These are phyloP conservation scores for Takifugu flavidus DNA, from an alignment of 2,113 vertebrate species.

Conservation along the genomic window DNA sequence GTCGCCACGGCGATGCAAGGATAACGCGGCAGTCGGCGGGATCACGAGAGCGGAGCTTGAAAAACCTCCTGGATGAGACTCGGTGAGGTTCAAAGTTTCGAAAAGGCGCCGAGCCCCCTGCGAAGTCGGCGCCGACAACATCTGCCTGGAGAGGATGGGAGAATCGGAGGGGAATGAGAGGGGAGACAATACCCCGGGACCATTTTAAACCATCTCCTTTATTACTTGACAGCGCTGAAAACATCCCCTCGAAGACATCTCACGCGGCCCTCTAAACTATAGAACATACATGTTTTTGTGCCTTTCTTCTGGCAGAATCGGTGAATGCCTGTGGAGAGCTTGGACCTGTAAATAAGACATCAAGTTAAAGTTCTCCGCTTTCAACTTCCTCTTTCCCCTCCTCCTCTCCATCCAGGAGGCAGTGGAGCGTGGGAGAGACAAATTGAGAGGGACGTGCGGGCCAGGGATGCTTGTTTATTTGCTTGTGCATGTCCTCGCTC, in stretches of 20 bases:
- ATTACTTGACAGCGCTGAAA: conserved; percentile 24
- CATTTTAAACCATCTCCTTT: conserved; percentile 42
- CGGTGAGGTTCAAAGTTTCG: conserved; percentile 68
- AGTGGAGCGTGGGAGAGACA: conserved; percentile 64
- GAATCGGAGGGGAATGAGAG: conserved; percentile 37
- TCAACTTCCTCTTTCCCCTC: conserved; percentile 38
- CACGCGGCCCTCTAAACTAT: conserved; percentile 24
- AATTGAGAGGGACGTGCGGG: conserved; percentile 67
- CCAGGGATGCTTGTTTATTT: conserved; percentile 73
- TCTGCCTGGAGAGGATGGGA: conserved; percentile 37
- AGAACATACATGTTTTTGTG: conserved; percentile 22
- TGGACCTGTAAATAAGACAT: conserved; percentile 62
- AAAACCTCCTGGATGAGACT: conserved; percentile 29
- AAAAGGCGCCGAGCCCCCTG: conserved; percentile 16
- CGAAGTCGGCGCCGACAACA: conserved; percentile 51
- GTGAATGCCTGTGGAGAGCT: not conserved
- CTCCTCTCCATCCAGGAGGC: conserved; percentile 31
- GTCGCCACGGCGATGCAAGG: conserved; percentile 51
- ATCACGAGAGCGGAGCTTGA: conserved; percentile 40
- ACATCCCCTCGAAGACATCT: conserved; percentile 13
- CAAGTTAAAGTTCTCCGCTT: conserved; percentile 49
- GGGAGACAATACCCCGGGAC: conserved; percentile 24
- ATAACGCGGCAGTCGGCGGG: conserved; percentile 48
- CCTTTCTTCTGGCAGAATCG: conserved; percentile 1
- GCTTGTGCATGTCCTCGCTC: conserved; percentile 60